phyloP scores from a whole-genome alignment of 2,888 invertebrate species.

The Sceliomorpha sp. region DNA sequence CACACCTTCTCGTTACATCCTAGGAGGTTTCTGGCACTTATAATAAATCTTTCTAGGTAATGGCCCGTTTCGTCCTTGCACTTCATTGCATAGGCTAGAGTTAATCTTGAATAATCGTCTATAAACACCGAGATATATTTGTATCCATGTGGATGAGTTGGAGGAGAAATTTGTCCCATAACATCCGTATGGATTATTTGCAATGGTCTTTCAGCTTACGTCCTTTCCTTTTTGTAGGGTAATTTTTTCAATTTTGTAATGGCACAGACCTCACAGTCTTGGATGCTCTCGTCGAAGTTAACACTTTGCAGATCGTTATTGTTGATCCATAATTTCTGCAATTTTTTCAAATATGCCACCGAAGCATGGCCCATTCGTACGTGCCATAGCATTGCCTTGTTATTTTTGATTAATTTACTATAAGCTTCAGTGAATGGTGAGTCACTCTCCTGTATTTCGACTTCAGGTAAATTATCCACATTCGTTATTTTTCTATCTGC shows the following conservation, averaged over 20 bases:
- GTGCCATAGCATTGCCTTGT: constrained; percentile 59
- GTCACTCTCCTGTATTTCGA: constrained; percentile 18
- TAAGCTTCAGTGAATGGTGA: constrained; percentile 2
- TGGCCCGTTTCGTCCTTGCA: constrained; percentile 47
- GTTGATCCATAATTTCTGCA: constrained; percentile 28
- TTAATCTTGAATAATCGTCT: constrained; percentile 58
- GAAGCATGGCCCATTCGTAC: constrained; percentile 59
- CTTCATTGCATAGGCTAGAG: constrained; percentile 55
- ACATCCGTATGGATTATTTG: constrained; percentile 58
- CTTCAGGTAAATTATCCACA: constrained; percentile 13
- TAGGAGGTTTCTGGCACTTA: constrained; percentile 55
- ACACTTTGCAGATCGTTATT: constrained; percentile 40
- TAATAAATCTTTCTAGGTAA: constrained; percentile 48
- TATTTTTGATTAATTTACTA: constrained; percentile 8
- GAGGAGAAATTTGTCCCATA: constrained; percentile 51
- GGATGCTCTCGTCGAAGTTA: constrained; percentile 49
- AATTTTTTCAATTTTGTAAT: constrained; percentile 58
- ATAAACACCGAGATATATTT: too few species aligned
- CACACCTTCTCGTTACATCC: constrained; percentile 59
- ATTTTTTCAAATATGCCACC: constrained; percentile 20
- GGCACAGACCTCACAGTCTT: constrained; percentile 58
- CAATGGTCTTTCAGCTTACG: constrained; percentile 43
- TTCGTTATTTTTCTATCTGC: too few species aligned
- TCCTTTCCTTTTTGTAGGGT: constrained; percentile 46
- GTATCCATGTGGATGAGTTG: constrained; percentile 47